Percentiles rank a stretch among this genome's conserved stretches.
Conservation (phyloP, 2,797 vertebrate species). For the Dendrocincla tyrannina region DNA sequence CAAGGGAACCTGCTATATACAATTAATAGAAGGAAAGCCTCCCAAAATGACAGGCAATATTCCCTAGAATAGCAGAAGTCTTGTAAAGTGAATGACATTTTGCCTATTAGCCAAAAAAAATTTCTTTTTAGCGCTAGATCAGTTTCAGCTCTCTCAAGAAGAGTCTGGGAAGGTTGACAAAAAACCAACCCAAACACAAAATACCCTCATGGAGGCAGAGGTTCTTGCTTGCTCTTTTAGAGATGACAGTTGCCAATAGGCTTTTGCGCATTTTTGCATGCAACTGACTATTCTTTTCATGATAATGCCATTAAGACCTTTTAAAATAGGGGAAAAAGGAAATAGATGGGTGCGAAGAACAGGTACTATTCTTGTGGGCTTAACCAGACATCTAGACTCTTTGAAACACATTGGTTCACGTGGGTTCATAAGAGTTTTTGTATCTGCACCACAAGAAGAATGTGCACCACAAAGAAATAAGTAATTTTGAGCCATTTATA, state of each 20-base stretch:
- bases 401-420: background rate
- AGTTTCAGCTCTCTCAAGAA: background rate
- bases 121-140: background rate
- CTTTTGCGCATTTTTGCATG: background rate
- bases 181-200: background rate
- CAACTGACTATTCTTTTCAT: background rate
- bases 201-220: rapidly evolving
- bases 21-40: background rate
- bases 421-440: background rate
- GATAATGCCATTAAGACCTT: background rate
- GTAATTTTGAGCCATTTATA: too few relatives aligned
- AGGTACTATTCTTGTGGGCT: background rate
- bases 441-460: background rate
- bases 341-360: background rate
- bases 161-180: background rate
- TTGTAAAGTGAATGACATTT: background rate
- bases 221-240: background rate
- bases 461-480: background rate
- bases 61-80: background rate
- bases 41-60: background rate
- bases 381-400: background rate
- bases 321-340: background rate
- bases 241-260: background rate
- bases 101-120: background rate
- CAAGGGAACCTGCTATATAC: background rate